Evolutionary conservation across 2,888 invertebrate species (phyloP).

Genomic region (Oxyscelio sp.): DNA sequence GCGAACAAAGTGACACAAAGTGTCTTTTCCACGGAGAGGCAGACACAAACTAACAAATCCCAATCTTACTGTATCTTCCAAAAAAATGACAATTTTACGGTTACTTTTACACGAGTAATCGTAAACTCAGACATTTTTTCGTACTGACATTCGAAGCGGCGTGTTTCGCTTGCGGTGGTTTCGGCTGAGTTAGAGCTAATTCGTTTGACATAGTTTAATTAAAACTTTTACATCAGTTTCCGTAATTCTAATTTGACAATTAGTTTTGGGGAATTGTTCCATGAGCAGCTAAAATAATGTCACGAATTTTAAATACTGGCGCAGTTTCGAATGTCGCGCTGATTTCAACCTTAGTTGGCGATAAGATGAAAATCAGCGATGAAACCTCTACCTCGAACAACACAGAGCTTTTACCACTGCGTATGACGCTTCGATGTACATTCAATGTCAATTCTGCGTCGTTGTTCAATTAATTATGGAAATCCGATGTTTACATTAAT

Average conservation of each 20-base stretch:
- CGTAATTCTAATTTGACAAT: conserved; percentile 2
- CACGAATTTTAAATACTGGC: neutral
- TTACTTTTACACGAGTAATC: too few relatives aligned
- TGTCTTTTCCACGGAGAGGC: too few relatives aligned
- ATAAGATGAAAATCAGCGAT: conserved; percentile 32
- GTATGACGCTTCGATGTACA: conserved; percentile 70
- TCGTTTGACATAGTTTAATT: neutral
- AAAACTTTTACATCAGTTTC: neutral
- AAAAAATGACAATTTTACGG: too few relatives aligned
- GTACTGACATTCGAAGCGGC: conserved; percentile 35
- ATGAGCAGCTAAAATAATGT: neutral
- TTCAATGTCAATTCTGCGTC: conserved; percentile 74
- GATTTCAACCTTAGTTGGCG: conserved; percentile 22
- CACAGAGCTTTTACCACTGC: conserved; percentile 72
- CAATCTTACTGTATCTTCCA: too few relatives aligned
- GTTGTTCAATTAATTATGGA: conserved; percentile 68
- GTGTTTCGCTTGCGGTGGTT: conserved; percentile 30
- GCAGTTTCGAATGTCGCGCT: conserved; percentile 38
- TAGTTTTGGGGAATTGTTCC: neutral
- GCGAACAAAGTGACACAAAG: conserved; percentile 41
- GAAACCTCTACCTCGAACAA: conserved; percentile 69
- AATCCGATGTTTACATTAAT: conserved; percentile 67
- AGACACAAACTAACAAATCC: too few relatives aligned
- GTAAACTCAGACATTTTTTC: too few relatives aligned
- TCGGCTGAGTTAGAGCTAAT: neutral